Conservation (phyloP, 2,113 vertebrate species). For the Tauraco erythrolophus region DNA sequence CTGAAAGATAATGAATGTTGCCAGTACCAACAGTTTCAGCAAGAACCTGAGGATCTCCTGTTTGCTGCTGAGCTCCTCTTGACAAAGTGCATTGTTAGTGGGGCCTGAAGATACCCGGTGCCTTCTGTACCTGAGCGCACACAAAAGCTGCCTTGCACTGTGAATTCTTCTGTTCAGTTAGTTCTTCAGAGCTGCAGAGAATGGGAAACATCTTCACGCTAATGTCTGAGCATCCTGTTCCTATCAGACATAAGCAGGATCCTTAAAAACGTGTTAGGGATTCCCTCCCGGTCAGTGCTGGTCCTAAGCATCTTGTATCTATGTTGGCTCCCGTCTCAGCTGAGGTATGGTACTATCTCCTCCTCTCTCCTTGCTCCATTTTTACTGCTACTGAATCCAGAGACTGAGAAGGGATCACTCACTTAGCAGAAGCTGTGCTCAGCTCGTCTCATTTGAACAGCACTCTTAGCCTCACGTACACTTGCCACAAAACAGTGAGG, state of each 20-base stretch:
- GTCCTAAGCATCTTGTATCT: background rate
- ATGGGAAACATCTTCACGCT: background rate
- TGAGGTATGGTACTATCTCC: background rate
- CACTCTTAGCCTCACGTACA: background rate
- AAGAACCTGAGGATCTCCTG: background rate
- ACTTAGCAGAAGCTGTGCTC: background rate
- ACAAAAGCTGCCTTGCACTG: background rate
- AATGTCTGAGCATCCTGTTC: background rate
- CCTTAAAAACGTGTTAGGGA: background rate
- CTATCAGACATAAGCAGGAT: background rate
- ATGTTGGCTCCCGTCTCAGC: background rate
- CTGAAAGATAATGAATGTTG: background rate
- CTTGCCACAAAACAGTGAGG: conserved; percentile 29
- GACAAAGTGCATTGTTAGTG: background rate
- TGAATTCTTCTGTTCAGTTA: background rate
- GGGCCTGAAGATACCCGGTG: background rate
- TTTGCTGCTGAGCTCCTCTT: background rate
- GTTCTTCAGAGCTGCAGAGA: background rate
- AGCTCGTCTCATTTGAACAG: background rate
- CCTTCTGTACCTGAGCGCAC: background rate
- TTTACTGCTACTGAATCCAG: background rate
- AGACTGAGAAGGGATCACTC: background rate
- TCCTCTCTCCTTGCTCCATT: background rate
- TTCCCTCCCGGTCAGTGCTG: background rate
- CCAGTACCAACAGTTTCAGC: background rate